Conservation (phyloP, 2,113 vertebrate genomes). For the Ivindomyrus marchei region DNA sequence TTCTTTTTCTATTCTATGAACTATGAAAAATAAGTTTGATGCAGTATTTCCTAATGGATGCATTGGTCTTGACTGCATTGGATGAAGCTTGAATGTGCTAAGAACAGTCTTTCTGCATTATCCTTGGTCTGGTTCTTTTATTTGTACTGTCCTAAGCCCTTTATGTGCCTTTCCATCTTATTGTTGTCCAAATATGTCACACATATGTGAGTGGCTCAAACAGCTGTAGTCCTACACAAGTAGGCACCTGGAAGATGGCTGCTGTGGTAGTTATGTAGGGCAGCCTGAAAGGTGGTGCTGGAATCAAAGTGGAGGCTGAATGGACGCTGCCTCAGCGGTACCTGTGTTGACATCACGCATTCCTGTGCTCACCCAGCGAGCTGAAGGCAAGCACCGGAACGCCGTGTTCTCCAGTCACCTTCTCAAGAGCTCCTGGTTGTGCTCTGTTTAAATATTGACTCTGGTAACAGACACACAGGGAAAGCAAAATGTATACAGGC, state of each 20-base stretch:
- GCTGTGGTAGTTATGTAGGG: neutral
- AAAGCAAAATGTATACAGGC: neutral
- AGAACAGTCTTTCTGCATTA: neutral
- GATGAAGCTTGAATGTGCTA: neutral
- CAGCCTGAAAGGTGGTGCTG: neutral
- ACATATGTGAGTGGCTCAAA: neutral
- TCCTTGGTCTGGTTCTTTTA: neutral
- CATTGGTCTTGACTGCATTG: neutral
- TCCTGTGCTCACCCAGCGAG: neutral
- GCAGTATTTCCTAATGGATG: neutral
- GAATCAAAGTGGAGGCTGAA: neutral
- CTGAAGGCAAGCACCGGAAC: neutral
- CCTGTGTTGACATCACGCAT: neutral
- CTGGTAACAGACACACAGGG: neutral
- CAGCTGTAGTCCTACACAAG: neutral
- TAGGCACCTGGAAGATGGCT: neutral
- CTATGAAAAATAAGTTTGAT: neutral
- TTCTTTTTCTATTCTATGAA: neutral
- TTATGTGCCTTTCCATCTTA: neutral
- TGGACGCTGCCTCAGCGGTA: neutral
- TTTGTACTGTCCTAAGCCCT: neutral
- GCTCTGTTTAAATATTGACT: conserved; percentile 3
- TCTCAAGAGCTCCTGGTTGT: conserved; percentile 24
- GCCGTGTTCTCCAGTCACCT: conserved; percentile 34
- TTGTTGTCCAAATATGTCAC: neutral